Evolutionary conservation across 2,888 invertebrate species (phyloP), one percentile per base, ranked within the genome.

Genomic region (Zonitis immaculata): DNA sequence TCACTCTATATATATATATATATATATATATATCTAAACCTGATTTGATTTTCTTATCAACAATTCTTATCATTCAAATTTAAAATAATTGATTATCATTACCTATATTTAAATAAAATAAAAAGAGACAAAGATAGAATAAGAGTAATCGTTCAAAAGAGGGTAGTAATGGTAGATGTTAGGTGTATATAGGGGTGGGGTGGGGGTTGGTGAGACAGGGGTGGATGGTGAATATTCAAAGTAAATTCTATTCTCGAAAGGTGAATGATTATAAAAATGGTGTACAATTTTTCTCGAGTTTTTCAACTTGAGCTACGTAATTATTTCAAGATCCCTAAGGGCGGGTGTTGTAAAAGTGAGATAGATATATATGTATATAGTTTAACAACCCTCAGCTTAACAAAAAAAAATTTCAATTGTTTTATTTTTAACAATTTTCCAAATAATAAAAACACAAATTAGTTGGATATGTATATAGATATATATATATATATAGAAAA

Each of bases 241-340:
- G 67, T 63, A 64, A 66, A 70, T 69, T 70, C 68, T 63, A 68
- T 69, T 66, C 68, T 69, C 67, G 67, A 72, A 73, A 74, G 73
- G 73, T 74, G 73, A 74, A 74, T 68, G 73, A 74, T 73, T 72
- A 74, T 72, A 73, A 74, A 74, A 74, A 74, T 73, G 73, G 73
- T 69, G 69, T 66, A 70, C 73, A 72, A 73, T 73, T 73, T 73
- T 73, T 73, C 73, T 73, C 72, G 70, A 73, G 71, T 73, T 72
- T 73, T 73, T n/a, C n/a, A 73, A 73, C 70, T 73, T 71, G 72
- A 72, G 72, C 71, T 66, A 61, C 70, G 71, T 73, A 73, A 73
- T 73, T 73, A 73, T 73, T 73, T 72, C 71, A 65, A 70, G 67
- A 67, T 71, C 69, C 69, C 71, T 59, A 58, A 64, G 65, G 70